A percentile compares a stretch with the other conserved stretches of the same genome.
Evolutionary conservation across 1,140 invertebrate genomes (phyloP).

Genomic region (Drosophila equinoxialis): DNA sequence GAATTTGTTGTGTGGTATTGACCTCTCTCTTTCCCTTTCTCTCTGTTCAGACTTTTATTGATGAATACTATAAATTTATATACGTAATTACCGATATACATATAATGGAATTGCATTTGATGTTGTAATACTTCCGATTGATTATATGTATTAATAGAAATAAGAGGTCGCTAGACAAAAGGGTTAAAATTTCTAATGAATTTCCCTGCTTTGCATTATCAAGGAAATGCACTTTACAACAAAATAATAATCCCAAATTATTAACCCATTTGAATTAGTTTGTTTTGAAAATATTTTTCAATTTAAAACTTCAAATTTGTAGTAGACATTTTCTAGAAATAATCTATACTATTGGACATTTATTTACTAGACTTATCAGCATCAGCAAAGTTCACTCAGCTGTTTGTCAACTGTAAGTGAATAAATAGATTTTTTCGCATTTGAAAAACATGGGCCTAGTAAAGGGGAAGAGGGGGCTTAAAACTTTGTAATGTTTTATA

Average conservation of each 20-base stretch:
- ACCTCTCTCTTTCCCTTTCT: neutral
- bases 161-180: conserved; percentile 10
- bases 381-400: conserved; percentile 54
- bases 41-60: conserved; percentile 4
- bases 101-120: conserved; percentile 24
- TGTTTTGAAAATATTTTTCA: neutral
- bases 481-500: too few species aligned
- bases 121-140: conserved; percentile 6
- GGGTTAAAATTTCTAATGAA: neutral
- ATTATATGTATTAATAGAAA: conserved; percentile 53
- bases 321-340: conserved; percentile 12
- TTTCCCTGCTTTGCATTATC: neutral
- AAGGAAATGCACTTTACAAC: neutral
- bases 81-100: neutral
- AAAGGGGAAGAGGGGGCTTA: neutral
- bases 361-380: conserved; percentile 44
- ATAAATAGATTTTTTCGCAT: conserved; percentile 34
- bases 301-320: conserved; percentile 4
- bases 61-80: neutral
- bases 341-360: conserved; percentile 33
- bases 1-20: conserved; percentile 12
- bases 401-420: conserved; percentile 28
- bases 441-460: neutral
- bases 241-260: neutral
- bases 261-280: neutral